Conservation (phyloP, 2,797 vertebrate genomes). For the Dryobates pubescens region DNA sequence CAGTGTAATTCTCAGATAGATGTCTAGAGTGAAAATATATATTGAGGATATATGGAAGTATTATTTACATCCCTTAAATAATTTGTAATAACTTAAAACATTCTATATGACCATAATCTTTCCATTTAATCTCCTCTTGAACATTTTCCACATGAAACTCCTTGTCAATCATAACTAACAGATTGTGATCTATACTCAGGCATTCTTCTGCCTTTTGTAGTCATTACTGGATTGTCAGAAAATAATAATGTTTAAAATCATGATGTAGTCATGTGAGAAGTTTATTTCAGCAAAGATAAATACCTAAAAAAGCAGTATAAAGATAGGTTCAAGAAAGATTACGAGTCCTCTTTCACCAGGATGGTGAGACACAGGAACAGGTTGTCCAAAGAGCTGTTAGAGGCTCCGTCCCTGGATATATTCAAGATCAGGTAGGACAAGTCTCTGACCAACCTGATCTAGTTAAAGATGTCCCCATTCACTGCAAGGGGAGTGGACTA, state of each 20-base stretch:
- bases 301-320: not conserved
- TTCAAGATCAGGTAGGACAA: too few relatives aligned
- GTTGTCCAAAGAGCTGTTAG: too few relatives aligned
- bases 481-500: too few relatives aligned
- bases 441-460: too few relatives aligned
- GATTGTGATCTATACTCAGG: not conserved
- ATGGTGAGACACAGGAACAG: too few relatives aligned
- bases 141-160: not conserved
- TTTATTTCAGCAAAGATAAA: not conserved
- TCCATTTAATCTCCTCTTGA: not conserved
- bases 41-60: not conserved
- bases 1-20: not conserved
- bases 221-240: not conserved
- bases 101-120: not conserved
- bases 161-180: not conserved
- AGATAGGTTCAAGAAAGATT: not conserved
- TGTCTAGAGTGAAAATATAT: not conserved
- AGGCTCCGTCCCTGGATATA: too few relatives aligned
- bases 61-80: not conserved
- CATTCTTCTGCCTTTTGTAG: not conserved
- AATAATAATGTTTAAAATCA: not conserved
- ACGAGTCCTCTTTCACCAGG: not conserved
- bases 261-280: not conserved
- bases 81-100: not conserved
- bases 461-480: too few relatives aligned